Percentiles rank a stretch among this genome's conserved stretches.
phyloP scores from a whole-genome alignment of 1,140 invertebrate genomes.

The Ylistrum balloti region DNA sequence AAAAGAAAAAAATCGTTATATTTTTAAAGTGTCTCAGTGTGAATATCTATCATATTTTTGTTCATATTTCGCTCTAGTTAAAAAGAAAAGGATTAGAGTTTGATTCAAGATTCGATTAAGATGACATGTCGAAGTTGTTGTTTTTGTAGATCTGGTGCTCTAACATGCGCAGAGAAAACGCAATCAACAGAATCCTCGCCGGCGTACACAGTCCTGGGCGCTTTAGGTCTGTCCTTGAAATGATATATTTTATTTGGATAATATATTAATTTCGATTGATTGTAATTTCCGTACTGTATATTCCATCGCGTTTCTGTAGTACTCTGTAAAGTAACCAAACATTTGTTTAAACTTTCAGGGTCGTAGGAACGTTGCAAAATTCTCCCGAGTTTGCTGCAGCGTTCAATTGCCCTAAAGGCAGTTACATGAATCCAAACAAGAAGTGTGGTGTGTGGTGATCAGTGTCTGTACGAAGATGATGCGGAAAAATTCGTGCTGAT shows the following conservation, averaged over 20 bases:
- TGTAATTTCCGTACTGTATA: no score
- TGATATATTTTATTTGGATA: conserved; percentile 8
- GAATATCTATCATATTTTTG: no score
- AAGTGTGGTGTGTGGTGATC: conserved; percentile 80
- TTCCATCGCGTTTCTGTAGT: no score
- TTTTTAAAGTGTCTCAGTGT: no score
- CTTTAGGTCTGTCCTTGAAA: conserved; percentile 78
- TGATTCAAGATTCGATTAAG: no score
- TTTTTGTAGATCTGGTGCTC: conserved; percentile 83
- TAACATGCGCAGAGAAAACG: conserved; percentile 82
- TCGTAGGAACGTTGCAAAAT: conserved; percentile 78
- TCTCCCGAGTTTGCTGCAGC: conserved; percentile 79
- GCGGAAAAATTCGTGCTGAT: no score
- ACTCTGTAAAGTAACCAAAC: background rate
- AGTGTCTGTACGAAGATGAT: no score
- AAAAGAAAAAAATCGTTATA: no score
- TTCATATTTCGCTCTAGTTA: no score
- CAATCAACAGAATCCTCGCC: conserved; percentile 81
- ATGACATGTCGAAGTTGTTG: no score
- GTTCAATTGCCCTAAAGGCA: conserved; percentile 79
- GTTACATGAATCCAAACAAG: conserved; percentile 80
- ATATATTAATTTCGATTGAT: background rate
- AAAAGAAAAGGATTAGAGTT: no score
- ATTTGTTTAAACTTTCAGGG: conserved; percentile 65
- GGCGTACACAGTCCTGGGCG: conserved; percentile 82